Evolutionary conservation across 2,113 vertebrate species (phyloP).

Genomic region (Pyxicephalus adspersus): DNA sequence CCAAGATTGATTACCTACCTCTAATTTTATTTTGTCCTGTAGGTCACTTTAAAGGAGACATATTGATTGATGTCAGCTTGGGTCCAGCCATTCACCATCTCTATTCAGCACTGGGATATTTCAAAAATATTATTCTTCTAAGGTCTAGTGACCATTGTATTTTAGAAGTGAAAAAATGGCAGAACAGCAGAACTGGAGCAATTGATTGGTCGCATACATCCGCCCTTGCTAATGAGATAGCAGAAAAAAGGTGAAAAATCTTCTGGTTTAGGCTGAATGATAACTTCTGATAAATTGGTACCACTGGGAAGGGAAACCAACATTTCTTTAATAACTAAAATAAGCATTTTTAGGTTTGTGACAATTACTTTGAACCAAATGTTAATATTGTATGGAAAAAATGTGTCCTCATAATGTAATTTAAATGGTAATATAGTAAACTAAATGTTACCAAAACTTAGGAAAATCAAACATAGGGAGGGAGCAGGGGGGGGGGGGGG

Average conservation of each 20-base stretch:
- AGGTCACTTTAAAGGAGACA: neutral
- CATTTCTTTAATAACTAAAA: no score
- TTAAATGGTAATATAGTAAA: no score
- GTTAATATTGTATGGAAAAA: no score
- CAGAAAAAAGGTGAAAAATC: neutral
- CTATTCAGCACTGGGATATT: neutral
- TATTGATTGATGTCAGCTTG: neutral
- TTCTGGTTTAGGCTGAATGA: no score
- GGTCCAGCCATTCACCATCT: neutral
- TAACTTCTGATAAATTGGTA: no score
- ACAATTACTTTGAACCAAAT: no score
- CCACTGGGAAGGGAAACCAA: no score
- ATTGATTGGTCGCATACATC: neutral
- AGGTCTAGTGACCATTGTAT: neutral
- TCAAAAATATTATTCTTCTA: neutral
- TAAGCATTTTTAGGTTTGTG: no score
- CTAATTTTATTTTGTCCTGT: neutral
- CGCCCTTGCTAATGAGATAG: neutral
- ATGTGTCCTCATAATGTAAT: no score
- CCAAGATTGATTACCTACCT: neutral
- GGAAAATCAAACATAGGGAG: no score
- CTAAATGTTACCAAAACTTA: no score
- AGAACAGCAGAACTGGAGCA: neutral
- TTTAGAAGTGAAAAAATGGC: neutral
- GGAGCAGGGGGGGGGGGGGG: no score